Base-by-base conservation (phyloP, 1,140 invertebrate species). In the Cotesia typhae region DNA sequence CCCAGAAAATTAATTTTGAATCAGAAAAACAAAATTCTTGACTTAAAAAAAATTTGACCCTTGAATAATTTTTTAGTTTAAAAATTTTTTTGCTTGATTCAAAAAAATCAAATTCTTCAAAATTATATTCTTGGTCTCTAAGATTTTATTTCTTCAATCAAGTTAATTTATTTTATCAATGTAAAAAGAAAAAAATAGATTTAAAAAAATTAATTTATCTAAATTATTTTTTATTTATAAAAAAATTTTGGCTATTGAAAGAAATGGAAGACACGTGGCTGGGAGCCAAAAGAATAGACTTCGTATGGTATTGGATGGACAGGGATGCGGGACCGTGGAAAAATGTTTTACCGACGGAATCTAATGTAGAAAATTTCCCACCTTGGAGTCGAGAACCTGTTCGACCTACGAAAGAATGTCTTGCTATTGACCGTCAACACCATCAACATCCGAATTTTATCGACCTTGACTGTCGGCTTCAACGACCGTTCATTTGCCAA, bases 401-500 rank as follows among this genome's bases (percentile, higher is more conserved):
- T 2, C 70, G 77, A 72, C 73, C 76, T n/a, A 75, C 71, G 0
- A 79, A 80, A 70, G 78, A 79, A 51, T 82, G 81, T 69, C 69
- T 82, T 36, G 76, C 75, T 10, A 76, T 80, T 7, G 76, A 78
- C 53, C 67, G 76, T 17, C 64, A 60, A 7, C 68, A 66, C 20
- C 76, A 81, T 64, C 73, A 73, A 4, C 12, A 75, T 57, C 76
- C 79, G 2, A 80, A 76, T 67, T 82, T 82, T 41, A 57, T 81
- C 36, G 77, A 82, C 63, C 70, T 80, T 5, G 78, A 81, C 59
- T 82, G 79, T 60, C 70, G 77, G 70, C 67, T 80, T 12, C 74
- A 74, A 17, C 68, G 75, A 52, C 76, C 81, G 35, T 81, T 81
- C 37, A 76, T 82, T 55, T 82, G 79, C 38, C 75, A 80, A 72